These are phyloP conservation scores for Drosophila auraria DNA, from an alignment of 1,140 invertebrate genomes.

Conservation along the genomic window DNA sequence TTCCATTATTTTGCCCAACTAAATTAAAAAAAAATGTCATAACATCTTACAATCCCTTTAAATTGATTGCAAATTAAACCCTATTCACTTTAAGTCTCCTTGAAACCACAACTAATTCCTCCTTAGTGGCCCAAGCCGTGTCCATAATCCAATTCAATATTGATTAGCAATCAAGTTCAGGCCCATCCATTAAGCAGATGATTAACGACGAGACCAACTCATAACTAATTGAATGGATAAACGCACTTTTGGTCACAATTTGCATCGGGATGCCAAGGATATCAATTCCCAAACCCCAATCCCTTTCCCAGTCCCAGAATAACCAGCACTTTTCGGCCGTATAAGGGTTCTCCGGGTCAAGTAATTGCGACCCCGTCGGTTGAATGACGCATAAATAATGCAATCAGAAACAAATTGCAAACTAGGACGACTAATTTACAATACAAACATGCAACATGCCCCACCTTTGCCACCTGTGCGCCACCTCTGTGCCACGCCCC, in stretches of 20 bases:
- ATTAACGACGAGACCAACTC: constrained; percentile 32
- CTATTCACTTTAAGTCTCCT: constrained; percentile 21
- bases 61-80: constrained; percentile 25
- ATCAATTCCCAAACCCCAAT: not conserved
- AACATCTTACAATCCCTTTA: not conserved
- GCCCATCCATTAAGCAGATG: constrained; percentile 30
- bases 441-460: constrained; percentile 69
- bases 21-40: too few species aligned
- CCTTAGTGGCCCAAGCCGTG: constrained; percentile 12
- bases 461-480: constrained; percentile 3
- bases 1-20: too few species aligned
- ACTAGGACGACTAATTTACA: constrained; percentile 77
- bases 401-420: constrained; percentile 72
- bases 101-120: not conserved
- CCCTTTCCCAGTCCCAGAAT: not conserved
- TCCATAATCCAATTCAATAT: constrained; percentile 38
- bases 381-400: constrained; percentile 65
- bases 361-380: constrained; percentile 53
- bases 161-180: constrained; percentile 44
- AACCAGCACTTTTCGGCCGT: not conserved
- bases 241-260: constrained; percentile 16
- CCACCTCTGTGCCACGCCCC: constrained; percentile 9
- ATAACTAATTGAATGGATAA: constrained; percentile 38
- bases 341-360: constrained; percentile 40
- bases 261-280: constrained; percentile 5